Percentiles rank a stretch among this genome's conserved stretches.
These are phyloP conservation scores for Anthophora plumipes DNA, from an alignment of 2,888 invertebrate species.

Conservation along the genomic window DNA sequence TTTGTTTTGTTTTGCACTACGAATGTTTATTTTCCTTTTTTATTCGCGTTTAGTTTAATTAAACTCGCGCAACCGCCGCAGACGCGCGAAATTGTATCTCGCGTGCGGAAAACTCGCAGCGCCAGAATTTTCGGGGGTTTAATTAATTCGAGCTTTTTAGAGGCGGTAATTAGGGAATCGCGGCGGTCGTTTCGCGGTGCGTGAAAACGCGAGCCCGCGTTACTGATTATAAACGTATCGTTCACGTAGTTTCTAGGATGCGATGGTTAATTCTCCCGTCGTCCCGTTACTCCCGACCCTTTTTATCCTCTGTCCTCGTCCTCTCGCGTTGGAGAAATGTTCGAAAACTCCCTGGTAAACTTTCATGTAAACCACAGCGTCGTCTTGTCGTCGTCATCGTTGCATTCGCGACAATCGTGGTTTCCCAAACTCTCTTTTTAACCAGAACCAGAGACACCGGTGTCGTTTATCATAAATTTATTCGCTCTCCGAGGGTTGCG, in stretches of 20 bases:
- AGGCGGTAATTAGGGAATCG: conserved; percentile 58
- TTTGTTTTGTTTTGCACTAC: too few species aligned
- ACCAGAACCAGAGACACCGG: not conserved
- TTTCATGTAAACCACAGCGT: conserved; percentile 3
- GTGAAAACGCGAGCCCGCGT: conserved; percentile 46
- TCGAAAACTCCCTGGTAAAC: conserved; percentile 4
- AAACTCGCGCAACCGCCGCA: conserved; percentile 35
- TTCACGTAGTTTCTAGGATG: conserved; percentile 22
- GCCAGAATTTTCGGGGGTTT: conserved; percentile 49
- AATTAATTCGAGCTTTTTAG: conserved; percentile 60
- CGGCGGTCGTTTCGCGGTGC: conserved; percentile 54
- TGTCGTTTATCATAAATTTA: conserved; percentile 24
- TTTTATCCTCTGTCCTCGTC: conserved; percentile 3
- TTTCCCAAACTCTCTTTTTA: not conserved
- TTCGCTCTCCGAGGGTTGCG: not conserved
- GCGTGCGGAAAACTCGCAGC: conserved; percentile 49
- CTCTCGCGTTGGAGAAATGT: not conserved
- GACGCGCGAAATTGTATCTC: conserved; percentile 51
- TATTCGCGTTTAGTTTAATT: conserved; percentile 48
- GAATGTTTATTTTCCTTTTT: conserved; percentile 19
- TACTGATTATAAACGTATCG: conserved; percentile 49
- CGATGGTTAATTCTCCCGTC: conserved; percentile 24
- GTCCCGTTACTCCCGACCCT: not conserved
- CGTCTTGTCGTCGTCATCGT: conserved; percentile 6
- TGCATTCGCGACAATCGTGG: conserved; percentile 16